phyloP scores from a whole-genome alignment of 2,888 invertebrate genomes.

The Sussaba pulchella region DNA sequence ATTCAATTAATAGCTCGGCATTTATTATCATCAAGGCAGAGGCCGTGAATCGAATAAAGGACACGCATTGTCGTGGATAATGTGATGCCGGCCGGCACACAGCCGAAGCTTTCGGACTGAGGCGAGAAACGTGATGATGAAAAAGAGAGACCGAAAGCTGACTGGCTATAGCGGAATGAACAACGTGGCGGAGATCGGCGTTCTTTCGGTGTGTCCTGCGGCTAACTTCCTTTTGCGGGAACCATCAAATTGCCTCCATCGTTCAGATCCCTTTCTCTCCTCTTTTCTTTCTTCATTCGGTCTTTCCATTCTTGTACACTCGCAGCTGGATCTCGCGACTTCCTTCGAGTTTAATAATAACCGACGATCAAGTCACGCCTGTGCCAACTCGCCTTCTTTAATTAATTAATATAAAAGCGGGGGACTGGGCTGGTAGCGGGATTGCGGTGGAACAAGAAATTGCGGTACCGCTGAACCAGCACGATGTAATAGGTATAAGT shows the following conservation, averaged over 20 bases:
- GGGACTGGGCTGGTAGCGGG: conserved; percentile 4
- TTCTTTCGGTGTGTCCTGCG: conserved; percentile 24
- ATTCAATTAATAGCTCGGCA: conserved; percentile 80
- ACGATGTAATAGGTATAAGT: conserved; percentile 29
- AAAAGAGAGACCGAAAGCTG: conserved; percentile 32
- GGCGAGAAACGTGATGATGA: conserved; percentile 9
- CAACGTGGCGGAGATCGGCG: conserved; percentile 27
- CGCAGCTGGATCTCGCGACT: conserved; percentile 63
- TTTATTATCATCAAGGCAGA: conserved; percentile 76
- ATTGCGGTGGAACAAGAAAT: conserved; percentile 58
- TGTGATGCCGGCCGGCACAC: conserved; percentile 70
- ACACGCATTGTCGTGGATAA: conserved; percentile 78
- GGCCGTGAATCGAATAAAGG: conserved; percentile 76
- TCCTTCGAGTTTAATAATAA: conserved; percentile 74
- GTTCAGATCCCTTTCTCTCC: conserved; percentile 36
- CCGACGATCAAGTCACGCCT: conserved; percentile 70
- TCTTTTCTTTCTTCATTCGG: conserved; percentile 37
- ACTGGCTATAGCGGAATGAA: conserved; percentile 22
- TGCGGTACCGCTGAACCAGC: conserved; percentile 51
- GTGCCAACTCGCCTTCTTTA: conserved; percentile 68
- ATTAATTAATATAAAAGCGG: conserved; percentile 75
- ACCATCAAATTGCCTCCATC: conserved; percentile 66
- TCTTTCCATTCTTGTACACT: conserved; percentile 35
- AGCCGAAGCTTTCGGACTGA: conserved; percentile 8
- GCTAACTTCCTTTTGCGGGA: conserved; percentile 29